phyloP scores from a whole-genome alignment of 2,797 vertebrate genomes.

The Manis javanica region DNA sequence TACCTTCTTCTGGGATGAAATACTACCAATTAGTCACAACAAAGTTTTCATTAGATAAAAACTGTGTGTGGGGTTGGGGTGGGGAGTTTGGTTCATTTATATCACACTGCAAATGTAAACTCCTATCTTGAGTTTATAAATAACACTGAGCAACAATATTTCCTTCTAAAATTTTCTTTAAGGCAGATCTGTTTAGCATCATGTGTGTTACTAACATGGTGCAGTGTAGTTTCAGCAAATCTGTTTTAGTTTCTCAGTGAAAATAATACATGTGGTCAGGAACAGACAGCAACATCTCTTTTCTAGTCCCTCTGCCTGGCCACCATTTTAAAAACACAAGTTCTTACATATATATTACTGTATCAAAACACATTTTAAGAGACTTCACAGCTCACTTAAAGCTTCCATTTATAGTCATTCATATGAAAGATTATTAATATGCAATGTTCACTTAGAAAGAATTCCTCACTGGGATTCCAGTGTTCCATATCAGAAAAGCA shows the following conservation, averaged over 20 bases:
- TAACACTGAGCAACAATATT: slow-evolving; percentile 51
- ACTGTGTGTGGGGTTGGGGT: neutral
- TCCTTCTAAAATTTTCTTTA: slow-evolving; percentile 72
- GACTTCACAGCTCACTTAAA: slow-evolving; percentile 78
- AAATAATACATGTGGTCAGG: slow-evolving; percentile 56
- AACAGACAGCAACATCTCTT: slow-evolving; percentile 56
- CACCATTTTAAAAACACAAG: slow-evolving; percentile 66
- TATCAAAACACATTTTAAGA: slow-evolving; percentile 75
- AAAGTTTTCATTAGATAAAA: slow-evolving; percentile 66
- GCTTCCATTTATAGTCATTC: slow-evolving; percentile 68
- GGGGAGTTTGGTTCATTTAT: slow-evolving; percentile 8
- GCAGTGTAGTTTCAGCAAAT: slow-evolving; percentile 41
- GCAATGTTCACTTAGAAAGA: slow-evolving; percentile 66
- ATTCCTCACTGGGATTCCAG: slow-evolving; percentile 68
- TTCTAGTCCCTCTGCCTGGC: slow-evolving; percentile 51
- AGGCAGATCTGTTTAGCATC: slow-evolving; percentile 73
- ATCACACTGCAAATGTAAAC: slow-evolving; percentile 56
- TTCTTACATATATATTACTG: slow-evolving; percentile 54
- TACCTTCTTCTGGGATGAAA: slow-evolving; percentile 62
- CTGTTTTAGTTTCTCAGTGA: slow-evolving; percentile 50
- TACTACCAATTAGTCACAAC: slow-evolving; percentile 64
- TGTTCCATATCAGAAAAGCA: slow-evolving; percentile 74
- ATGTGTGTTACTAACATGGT: slow-evolving; percentile 52
- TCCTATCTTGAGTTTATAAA: slow-evolving; percentile 48
- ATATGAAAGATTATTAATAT: slow-evolving; percentile 40